Base-by-base conservation (phyloP, 2,797 vertebrate genomes). In the Phrynocephalus vlangalii region DNA sequence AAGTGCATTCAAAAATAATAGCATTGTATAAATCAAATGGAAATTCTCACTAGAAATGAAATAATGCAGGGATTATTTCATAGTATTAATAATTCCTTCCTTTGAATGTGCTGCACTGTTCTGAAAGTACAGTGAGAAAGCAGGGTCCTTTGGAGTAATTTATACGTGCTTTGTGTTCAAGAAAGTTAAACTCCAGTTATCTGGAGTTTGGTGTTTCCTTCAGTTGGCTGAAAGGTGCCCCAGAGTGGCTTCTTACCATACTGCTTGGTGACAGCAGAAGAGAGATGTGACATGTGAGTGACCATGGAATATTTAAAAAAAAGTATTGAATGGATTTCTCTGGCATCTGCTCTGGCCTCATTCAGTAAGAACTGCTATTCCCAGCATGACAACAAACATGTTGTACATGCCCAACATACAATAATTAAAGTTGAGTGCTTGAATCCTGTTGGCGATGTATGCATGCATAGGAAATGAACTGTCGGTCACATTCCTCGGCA, bases 11-110 rank as follows among this genome's bases (percentile, higher is more conserved):
- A 28, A 24, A 79, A 84, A 75, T 80, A 88, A 84, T 68, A 67
- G 70, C 72, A 72, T 66, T 79, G 70, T 80, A 67, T 79, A 72
- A 84, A 71, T 88, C 68, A 84, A 80, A 88, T 33, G 78, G 77
- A 84, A 75, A 80, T 80, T 50, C 6, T 24, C 33, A 71, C 15
- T 84, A 22, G 44, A 66, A 87, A 73, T 56, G n/a, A 30, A 80
- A 67, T 81, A 75, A 84, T 80, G 60, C 24, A 67, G 30, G 33
- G 71, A 60, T 52, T 33, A 73, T 80, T 84, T 80, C 44, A 84
- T 44, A 52, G 48, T 66, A 66, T 75, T 80, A 88, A 73, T 84
- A 80, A 84, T 88, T 67, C 44, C 66, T 28, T 68, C 52, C 22
- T 76, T 87, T 68, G n/a, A 82, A 66, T 77, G 56, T 26, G 38